phyloP scores from a whole-genome alignment of 2,797 vertebrate genomes.

The Rhinella marina region DNA sequence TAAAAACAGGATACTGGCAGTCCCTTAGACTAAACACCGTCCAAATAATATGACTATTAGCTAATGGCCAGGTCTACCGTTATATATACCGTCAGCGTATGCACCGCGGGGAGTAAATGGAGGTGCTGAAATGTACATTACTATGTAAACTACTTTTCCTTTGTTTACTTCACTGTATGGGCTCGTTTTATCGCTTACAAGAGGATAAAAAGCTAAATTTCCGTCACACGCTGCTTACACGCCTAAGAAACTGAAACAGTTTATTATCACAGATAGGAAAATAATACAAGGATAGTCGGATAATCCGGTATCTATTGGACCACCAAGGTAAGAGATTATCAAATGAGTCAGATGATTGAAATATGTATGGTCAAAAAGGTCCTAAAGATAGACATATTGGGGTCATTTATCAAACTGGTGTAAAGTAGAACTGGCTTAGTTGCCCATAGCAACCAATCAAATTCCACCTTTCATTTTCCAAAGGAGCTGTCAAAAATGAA shows the following conservation, averaged over 20 bases:
- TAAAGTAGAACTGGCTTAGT: too few relatives aligned
- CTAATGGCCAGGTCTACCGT: constrained; percentile 45
- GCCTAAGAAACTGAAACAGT: background rate
- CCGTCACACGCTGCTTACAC: too few relatives aligned
- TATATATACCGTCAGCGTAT: constrained; percentile 19
- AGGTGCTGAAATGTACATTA: constrained; percentile 4
- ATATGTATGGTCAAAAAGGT: background rate
- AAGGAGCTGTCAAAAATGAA: too few relatives aligned
- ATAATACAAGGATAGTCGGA: background rate
- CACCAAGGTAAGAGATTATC: background rate
- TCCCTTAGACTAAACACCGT: constrained; percentile 61
- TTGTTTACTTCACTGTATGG: constrained; percentile 12
- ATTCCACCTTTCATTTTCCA: too few relatives aligned
- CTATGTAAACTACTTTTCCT: background rate
- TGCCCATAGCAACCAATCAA: too few relatives aligned
- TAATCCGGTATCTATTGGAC: background rate
- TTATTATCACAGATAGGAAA: background rate
- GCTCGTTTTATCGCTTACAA: background rate
- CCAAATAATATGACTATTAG: constrained; percentile 62
- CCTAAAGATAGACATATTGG: background rate
- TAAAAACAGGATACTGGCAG: constrained; percentile 66
- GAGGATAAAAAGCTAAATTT: background rate
- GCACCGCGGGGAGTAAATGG: background rate
- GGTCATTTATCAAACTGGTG: too few relatives aligned
- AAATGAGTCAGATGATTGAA: background rate